Base-by-base conservation (phyloP, 2,888 invertebrate species). In the Anodontia alba region DNA sequence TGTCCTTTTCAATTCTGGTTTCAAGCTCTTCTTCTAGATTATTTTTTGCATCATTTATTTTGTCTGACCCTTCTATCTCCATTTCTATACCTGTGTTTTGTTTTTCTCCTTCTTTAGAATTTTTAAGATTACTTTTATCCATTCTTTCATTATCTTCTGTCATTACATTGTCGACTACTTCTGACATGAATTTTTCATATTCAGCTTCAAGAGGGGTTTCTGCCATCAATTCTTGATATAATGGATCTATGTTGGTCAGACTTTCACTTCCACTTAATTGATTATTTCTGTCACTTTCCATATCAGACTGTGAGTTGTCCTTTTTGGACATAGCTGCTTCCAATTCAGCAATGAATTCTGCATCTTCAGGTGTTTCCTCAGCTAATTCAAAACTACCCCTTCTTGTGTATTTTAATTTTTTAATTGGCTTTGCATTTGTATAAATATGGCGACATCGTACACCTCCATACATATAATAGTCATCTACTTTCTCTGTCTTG, bases 41-140 rank as follows among this genome's bases (percentile, higher is more conserved):
- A 29, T 71, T 23, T 36, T 83, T 77, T 57, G 77, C 83, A 57
- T 75, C 80, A 20, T 77, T 83, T 36, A 80, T 42, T 62, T 80
- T 80, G 49, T 80, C 76, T 17, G 77, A 73, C 43, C 69, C 78
- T 38, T 73, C 38, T 38, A 8, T 38, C 12, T 38, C 54, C 12
- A 68, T 68, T 54, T 68, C 73, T 73, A 73, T 67, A 69, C 73
- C 73, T n/a, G 43, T 51, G 49, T 36, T 2, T 33, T 2, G 42
- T 26, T 33, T 46, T 49, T 67, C 42, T 0, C 29, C 33, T 17
- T n/a, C 62, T 15, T 76, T 49, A 26, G 17, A 10, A 51, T 49
- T 51, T 20, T 49, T 51, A 31, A 15, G 17, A 10, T 1, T 51
- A 17, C 20, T 17, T 38, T 70, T 33, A 31, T 33, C 20, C 2